These are phyloP conservation scores for Chrysopa pallens DNA, from an alignment of 1,140 invertebrate species.

Conservation along the genomic window DNA sequence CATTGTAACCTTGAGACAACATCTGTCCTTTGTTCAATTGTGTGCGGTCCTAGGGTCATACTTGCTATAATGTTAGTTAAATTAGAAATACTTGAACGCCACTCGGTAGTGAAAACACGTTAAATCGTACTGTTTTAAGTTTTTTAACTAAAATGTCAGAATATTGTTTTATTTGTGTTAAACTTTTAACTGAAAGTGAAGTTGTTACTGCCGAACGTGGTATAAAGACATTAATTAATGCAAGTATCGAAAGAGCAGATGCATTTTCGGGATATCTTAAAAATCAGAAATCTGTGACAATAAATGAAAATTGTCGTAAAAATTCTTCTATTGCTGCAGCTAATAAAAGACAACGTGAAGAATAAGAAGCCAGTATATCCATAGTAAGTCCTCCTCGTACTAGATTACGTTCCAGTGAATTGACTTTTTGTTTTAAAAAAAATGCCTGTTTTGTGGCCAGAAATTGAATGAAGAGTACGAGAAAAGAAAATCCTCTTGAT, in stretches of 20 bases:
- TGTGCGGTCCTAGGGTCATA: too few species aligned
- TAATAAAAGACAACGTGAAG: conserved; percentile 8
- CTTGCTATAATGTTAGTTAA: too few species aligned
- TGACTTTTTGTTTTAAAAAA: conserved; percentile 11
- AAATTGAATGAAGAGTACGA: conserved; percentile 7
- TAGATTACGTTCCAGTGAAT: conserved; percentile 9
- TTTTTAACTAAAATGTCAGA: too few species aligned
- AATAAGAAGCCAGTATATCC: conserved; percentile 7
- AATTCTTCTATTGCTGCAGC: conserved; percentile 9
- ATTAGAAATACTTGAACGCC: too few species aligned
- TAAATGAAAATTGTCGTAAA: conserved; percentile 9
- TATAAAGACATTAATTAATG: conserved; percentile 9
- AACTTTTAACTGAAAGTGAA: conserved; percentile 9
- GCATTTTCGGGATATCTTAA: conserved; percentile 9
- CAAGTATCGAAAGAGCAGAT: conserved; percentile 9
- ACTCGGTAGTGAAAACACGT: too few species aligned
- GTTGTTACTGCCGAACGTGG: conserved; percentile 7
- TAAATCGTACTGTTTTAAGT: too few species aligned
- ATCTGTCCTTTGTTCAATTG: too few species aligned
- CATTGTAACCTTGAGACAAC: too few species aligned
- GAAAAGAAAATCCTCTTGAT: conserved; percentile 3
- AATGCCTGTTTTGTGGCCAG: conserved; percentile 13
- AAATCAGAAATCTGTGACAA: conserved; percentile 8
- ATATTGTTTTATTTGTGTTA: not conserved
- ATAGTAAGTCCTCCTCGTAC: conserved; percentile 4